Conservation (phyloP, 2,888 invertebrate genomes). For the Campoplex capitator region DNA sequence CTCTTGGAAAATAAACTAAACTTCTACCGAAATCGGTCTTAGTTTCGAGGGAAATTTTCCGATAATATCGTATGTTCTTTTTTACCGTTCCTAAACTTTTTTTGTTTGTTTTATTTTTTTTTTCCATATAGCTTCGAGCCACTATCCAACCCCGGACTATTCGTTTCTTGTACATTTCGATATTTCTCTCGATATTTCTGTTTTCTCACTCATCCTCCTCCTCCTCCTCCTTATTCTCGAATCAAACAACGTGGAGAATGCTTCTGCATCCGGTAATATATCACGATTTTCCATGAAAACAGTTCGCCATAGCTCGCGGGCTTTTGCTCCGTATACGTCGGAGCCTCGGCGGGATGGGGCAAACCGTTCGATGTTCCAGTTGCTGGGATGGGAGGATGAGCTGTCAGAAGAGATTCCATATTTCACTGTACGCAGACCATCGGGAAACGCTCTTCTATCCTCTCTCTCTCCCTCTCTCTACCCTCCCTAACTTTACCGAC, state of each 20-base stretch:
- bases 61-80: not conserved
- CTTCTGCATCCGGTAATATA: conserved; percentile 59
- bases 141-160: not conserved
- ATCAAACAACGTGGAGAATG: conserved; percentile 53
- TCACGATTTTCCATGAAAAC: conserved; percentile 60
- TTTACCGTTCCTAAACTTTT: not conserved
- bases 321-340: conserved; percentile 51
- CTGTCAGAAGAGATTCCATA: conserved; percentile 66
- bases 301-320: conserved; percentile 44
- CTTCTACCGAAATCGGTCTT: not conserved
- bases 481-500: conserved; percentile 6
- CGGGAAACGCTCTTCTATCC: conserved; percentile 58
- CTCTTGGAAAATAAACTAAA: not conserved
- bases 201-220: conserved; percentile 28
- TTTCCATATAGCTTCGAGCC: not conserved
- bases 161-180: not conserved
- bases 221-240: conserved; percentile 41
- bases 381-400: conserved; percentile 39
- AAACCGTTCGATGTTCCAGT: conserved; percentile 22
- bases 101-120: not conserved
- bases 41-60: not conserved
- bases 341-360: not conserved
- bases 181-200: conserved; percentile 13
- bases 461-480: not conserved
- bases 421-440: conserved; percentile 64